Evolutionary conservation across 2,113 vertebrate genomes (phyloP).

Genomic region (Hyla sarda): DNA sequence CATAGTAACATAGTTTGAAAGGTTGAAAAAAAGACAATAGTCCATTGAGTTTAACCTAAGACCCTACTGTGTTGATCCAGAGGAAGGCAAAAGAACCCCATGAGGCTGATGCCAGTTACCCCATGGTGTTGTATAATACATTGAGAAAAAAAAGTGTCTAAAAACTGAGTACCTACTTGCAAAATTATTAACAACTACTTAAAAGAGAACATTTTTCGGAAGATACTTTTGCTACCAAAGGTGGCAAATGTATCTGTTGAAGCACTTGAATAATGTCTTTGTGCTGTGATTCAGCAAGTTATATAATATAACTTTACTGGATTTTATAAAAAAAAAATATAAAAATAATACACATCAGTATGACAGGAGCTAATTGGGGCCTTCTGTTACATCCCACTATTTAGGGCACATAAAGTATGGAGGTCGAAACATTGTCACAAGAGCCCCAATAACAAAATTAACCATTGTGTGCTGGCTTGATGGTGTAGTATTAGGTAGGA

Average conservation of each 20-base stretch:
- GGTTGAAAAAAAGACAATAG: no score
- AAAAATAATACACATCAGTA: neutral
- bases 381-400: no score
- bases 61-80: no score
- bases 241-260: neutral
- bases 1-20: no score
- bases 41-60: no score
- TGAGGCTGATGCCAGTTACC: no score
- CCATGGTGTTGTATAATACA: neutral
- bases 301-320: conserved; percentile 1
- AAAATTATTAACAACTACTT: neutral
- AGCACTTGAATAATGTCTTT: neutral
- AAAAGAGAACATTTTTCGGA: neutral
- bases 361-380: neutral
- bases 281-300: neutral
- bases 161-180: neutral
- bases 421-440: neutral
- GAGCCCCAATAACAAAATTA: neutral
- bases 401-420: neutral
- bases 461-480: neutral
- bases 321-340: neutral
- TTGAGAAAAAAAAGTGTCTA: neutral
- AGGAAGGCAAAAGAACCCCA: no score
- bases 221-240: conserved; percentile 25
- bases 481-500: neutral